Evolutionary conservation across 2,113 vertebrate genomes (phyloP).

Genomic region (Cichladusa arquata): DNA sequence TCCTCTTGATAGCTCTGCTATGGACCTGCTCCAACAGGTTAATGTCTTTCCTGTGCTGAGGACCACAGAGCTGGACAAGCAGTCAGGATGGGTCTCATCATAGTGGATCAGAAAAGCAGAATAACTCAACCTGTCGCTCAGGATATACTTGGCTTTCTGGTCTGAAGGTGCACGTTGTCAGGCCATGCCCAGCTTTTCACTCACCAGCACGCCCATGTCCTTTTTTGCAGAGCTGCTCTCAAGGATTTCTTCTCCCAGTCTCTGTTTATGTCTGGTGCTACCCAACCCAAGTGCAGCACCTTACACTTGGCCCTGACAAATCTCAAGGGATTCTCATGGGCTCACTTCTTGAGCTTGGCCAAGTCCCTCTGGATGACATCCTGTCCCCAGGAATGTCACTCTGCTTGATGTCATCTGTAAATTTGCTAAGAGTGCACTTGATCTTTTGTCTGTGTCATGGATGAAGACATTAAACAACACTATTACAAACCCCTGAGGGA

Average conservation of each 20-base stretch:
- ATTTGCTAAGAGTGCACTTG: background rate
- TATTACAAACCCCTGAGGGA: background rate
- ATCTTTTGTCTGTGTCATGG: background rate
- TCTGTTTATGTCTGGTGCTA: background rate
- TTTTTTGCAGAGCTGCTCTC: background rate
- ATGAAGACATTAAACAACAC: background rate
- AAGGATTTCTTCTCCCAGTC: background rate
- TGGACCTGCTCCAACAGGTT: background rate
- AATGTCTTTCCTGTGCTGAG: background rate
- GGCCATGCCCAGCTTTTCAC: background rate
- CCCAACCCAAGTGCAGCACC: too few species aligned
- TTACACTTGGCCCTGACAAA: background rate
- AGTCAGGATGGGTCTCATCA: too few species aligned
- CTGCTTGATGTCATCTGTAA: background rate
- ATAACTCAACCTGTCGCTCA: background rate
- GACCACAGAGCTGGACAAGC: background rate
- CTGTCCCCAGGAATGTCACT: rapidly evolving
- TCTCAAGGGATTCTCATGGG: background rate
- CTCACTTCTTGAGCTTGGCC: background rate
- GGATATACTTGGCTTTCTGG: background rate
- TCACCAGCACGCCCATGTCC: rapidly evolving
- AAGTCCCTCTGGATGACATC: background rate
- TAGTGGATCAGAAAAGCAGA: background rate
- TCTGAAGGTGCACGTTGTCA: background rate
- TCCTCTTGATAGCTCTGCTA: background rate